Base-by-base conservation (phyloP, 2,888 invertebrate genomes). In the Mimas tiliae region DNA sequence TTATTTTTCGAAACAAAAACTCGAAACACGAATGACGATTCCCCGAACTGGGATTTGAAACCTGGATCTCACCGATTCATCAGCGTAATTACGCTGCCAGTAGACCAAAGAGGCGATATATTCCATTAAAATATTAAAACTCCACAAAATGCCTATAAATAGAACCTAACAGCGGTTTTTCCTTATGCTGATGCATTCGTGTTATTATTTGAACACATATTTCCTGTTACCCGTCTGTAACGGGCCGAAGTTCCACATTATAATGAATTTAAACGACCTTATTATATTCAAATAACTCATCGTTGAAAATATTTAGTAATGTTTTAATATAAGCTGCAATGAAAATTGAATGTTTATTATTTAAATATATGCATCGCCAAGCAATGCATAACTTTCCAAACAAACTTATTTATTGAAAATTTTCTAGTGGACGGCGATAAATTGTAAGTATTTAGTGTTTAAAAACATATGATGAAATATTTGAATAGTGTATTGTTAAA, bases 361-460 rank as follows among this genome's bases (percentile, higher is more conserved):
- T 21, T 58, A 21, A 58, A 58, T 58, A 58, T 58, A 19, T 42
- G 58, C 58, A 19, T 12, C 12, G 58, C 58, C 42, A 58, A 42
- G 38, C 42, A 58, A 9, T 19, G 38, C 58, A 19, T 58, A 21
- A 42, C 42, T 58, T 11, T 58, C 58, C 58, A 58, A 58, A 58
- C 19, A 58, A 16, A 42, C 42, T 11, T 38, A 38, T 58, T 58
- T 58, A 58, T 38, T 42, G 38, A 58, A 11, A 6, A 21, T 58
- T 58, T 14, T 3, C 16, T 19, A 58, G 38, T 58, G 42, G 11
- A 21, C 58, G 19, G 4, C 6, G 21, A 42, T 19, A 42, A 42
- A 11, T 19, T 42, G 58, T 42, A 11, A 58, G 42, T 58, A 38
- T 58, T 58, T 42, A 19, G 12, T 19, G 19, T 42, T 12, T 12